Percentiles rank a stretch among this genome's conserved stretches.
phyloP scores from a whole-genome alignment of 2,888 invertebrate genomes.

The Zygothrica quintamaculata region DNA sequence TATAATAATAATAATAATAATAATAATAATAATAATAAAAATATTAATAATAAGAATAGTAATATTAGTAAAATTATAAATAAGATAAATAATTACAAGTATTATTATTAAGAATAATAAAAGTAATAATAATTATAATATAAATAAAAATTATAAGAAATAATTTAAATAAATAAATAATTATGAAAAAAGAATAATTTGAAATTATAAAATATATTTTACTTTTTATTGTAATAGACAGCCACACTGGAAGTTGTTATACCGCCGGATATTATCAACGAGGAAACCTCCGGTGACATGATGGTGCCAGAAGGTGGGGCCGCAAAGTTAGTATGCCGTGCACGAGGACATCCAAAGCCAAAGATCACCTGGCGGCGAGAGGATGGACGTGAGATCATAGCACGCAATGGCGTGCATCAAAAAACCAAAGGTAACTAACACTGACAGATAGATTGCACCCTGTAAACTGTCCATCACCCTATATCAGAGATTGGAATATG shows the following conservation, averaged over 20 bases:
- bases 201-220: background rate
- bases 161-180: too few relatives aligned
- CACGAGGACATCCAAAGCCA: slow-evolving; percentile 93
- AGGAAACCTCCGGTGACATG: slow-evolving; percentile 96
- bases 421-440: slow-evolving; percentile 89
- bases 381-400: slow-evolving; percentile 92
- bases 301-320: slow-evolving; percentile 97
- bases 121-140: too few relatives aligned
- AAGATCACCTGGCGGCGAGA: slow-evolving; percentile 94
- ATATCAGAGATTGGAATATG: too few relatives aligned
- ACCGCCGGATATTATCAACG: slow-evolving; percentile 94
- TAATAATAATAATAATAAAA: background rate
- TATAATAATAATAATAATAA: background rate
- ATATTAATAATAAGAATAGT: slow-evolving; percentile 15
- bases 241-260: slow-evolving; percentile 96
- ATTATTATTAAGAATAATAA: too few relatives aligned
- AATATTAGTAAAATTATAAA: slow-evolving; percentile 11
- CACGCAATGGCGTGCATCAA: slow-evolving; percentile 89
- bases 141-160: too few relatives aligned
- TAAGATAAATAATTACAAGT: background rate
- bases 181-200: background rate
- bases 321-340: slow-evolving; percentile 93
- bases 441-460: background rate
- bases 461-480: too few relatives aligned
- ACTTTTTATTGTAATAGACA: slow-evolving; percentile 86